A percentile compares a stretch with the other conserved stretches of the same genome.
These are phyloP conservation scores for Parus major DNA, from an alignment of 2,113 vertebrate genomes.

Conservation along the genomic window DNA sequence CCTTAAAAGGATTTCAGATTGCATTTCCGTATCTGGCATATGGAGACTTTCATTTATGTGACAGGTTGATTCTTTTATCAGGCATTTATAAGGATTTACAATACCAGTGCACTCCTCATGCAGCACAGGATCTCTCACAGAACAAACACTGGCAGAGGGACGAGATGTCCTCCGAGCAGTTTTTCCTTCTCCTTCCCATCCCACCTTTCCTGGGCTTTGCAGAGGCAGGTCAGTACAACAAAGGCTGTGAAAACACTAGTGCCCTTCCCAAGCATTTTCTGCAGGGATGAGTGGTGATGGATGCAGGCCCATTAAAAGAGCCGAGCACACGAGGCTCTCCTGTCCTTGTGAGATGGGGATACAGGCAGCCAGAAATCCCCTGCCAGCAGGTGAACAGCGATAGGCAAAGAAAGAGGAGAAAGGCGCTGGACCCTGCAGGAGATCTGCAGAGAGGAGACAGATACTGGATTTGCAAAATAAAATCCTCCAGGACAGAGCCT, in stretches of 20 bases:
- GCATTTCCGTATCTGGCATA: neutral
- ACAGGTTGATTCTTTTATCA: slow-evolving; percentile 57
- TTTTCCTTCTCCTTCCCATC: neutral
- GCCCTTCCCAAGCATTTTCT: neutral
- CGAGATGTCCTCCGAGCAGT: neutral
- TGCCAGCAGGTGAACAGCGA: neutral
- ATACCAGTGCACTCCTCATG: neutral
- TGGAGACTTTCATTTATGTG: slow-evolving; percentile 34
- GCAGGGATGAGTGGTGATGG: neutral
- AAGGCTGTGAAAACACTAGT: neutral
- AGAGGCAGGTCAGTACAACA: neutral
- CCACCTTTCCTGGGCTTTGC: neutral
- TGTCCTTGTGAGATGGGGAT: neutral
- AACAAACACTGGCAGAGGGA: neutral
- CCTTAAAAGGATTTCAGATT: slow-evolving; percentile 38
- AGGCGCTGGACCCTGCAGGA: neutral
- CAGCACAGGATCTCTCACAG: neutral
- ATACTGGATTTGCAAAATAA: slow-evolving; percentile 9
- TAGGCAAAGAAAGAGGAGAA: neutral
- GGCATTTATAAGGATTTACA: slow-evolving; percentile 13
- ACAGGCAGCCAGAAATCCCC: neutral
- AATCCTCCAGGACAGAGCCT: slow-evolving; percentile 36
- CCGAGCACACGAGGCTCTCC: neutral
- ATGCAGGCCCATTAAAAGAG: neutral
- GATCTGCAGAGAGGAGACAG: neutral